Conservation (phyloP, 2,113 vertebrate species). For the Ictalurus furcatus region DNA sequence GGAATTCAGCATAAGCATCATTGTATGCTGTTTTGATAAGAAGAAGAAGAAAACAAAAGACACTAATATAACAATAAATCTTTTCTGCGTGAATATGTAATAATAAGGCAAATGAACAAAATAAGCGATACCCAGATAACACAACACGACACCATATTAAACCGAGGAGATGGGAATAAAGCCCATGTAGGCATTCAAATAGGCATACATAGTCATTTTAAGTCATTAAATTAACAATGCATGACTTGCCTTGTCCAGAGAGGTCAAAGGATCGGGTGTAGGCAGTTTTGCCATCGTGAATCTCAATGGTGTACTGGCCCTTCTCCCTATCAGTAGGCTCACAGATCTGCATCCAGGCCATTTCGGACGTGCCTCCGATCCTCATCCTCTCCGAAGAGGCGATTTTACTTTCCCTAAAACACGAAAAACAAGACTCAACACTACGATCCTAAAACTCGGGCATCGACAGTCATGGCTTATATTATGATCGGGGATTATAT, state of each 20-base stretch:
- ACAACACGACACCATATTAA: too few species aligned
- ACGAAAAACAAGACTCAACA: slow-evolving; percentile 6
- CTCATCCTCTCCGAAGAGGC: slow-evolving; percentile 93
- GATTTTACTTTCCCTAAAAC: slow-evolving; percentile 86
- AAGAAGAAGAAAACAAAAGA: neutral
- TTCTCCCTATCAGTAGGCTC: slow-evolving; percentile 95
- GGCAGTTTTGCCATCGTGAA: slow-evolving; percentile 79
- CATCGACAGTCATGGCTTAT: neutral
- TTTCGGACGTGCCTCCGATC: slow-evolving; percentile 84
- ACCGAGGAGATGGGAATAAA: neutral
- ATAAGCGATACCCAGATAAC: neutral
- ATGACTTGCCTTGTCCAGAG: slow-evolving; percentile 86
- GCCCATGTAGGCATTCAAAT: too few species aligned
- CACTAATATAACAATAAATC: neutral
- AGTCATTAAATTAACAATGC: neutral
- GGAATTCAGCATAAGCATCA: slow-evolving; percentile 89
- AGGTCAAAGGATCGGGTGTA: slow-evolving; percentile 87
- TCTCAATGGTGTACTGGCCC: slow-evolving; percentile 91
- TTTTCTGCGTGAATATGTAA: neutral
- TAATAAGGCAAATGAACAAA: neutral
- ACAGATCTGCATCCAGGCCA: slow-evolving; percentile 94
- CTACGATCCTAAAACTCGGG: neutral
- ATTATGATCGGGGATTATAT: neutral
- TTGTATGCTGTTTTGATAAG: slow-evolving; percentile 81
- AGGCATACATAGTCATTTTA: neutral